phyloP scores from a whole-genome alignment of 2,888 invertebrate genomes.

The Heliconius erato region DNA sequence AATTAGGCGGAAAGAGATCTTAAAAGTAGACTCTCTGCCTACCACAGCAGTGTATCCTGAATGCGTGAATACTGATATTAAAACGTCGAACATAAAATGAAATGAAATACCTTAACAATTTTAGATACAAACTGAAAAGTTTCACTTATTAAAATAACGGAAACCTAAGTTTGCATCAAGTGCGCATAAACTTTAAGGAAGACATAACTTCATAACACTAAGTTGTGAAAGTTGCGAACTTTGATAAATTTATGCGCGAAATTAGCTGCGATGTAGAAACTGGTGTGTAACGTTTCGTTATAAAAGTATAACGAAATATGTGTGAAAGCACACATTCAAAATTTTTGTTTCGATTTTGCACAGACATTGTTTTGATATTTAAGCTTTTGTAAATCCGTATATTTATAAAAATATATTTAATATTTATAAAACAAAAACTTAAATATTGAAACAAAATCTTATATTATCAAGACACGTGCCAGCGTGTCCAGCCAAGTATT shows the following conservation, averaged over 20 bases:
- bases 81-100: background rate
- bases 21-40: background rate
- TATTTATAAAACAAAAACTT: background rate
- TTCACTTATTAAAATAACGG: constrained; percentile 25
- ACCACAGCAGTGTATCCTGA: no score
- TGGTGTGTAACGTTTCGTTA: constrained; percentile 18
- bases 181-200: constrained; percentile 31
- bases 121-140: constrained; percentile 12
- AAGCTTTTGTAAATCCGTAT: no score
- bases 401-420: no score
- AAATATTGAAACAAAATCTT: background rate
- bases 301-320: background rate
- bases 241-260: constrained; percentile 36
- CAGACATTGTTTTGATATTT: no score
- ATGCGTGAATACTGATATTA: no score
- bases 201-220: constrained; percentile 28
- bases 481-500: no score
- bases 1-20: no score
- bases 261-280: constrained; percentile 22
- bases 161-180: constrained; percentile 26
- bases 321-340: no score
- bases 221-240: constrained; percentile 31
- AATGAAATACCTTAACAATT: background rate
- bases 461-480: background rate
- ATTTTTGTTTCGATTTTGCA: no score